Evolutionary conservation across 2,113 vertebrate species (phyloP).

Genomic region (Callipepla californica): DNA sequence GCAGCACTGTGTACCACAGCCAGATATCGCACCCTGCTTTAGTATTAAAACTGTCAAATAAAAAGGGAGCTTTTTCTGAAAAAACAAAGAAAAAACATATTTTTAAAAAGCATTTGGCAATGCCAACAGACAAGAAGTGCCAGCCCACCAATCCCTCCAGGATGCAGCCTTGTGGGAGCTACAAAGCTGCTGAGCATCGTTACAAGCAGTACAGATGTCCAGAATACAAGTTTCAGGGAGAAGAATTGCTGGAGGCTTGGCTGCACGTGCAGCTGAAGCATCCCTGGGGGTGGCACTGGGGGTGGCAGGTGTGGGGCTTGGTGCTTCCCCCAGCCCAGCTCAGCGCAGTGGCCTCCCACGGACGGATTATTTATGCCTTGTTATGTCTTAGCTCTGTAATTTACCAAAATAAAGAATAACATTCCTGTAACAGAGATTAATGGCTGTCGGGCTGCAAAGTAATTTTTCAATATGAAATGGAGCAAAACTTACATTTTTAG

Average conservation of each 20-base stretch:
- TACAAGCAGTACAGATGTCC: background rate
- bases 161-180: accelerated
- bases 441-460: conserved; percentile 10
- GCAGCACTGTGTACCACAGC: background rate
- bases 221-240: background rate
- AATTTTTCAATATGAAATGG: conserved; percentile 66
- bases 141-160: background rate
- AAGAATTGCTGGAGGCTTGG: background rate
- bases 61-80: background rate
- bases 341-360: background rate
- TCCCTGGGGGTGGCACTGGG: background rate
- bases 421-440: conserved; percentile 45
- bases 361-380: conserved; percentile 36
- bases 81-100: background rate
- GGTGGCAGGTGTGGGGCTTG: background rate
- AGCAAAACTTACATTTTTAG: conserved; percentile 65
- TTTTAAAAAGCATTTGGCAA: background rate
- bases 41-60: background rate
- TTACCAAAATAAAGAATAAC: conserved; percentile 37
- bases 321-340: background rate
- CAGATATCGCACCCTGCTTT: background rate
- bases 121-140: background rate
- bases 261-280: background rate
- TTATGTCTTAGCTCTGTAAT: conserved; percentile 15
- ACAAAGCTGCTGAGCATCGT: background rate